Evolutionary conservation across 2,113 vertebrate species (phyloP).

Genomic region (Garra rufa): DNA sequence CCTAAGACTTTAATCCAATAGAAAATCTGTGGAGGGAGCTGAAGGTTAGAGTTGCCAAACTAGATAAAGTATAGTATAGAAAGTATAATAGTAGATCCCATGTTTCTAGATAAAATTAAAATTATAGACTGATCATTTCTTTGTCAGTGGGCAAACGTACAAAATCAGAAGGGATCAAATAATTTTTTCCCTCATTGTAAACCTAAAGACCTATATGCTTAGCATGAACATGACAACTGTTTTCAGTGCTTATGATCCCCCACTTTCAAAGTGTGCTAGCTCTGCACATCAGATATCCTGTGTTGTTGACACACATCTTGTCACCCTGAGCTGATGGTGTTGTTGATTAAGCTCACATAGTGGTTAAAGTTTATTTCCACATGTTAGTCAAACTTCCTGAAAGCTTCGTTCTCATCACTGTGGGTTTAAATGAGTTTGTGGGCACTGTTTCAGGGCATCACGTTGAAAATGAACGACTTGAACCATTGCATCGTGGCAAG

Average conservation of each 20-base stretch:
- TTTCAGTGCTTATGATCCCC: not conserved
- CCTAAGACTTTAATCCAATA: too few relatives aligned
- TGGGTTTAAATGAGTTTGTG: not conserved
- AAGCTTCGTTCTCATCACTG: not conserved
- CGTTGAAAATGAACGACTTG: conserved; percentile 97
- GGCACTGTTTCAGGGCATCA: conserved; percentile 86
- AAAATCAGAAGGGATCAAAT: too few relatives aligned
- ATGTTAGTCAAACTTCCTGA: not conserved
- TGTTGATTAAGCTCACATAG: not conserved
- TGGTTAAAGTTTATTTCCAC: not conserved
- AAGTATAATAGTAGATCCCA: too few relatives aligned
- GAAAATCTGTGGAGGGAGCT: too few relatives aligned
- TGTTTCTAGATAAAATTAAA: too few relatives aligned
- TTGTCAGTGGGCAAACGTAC: too few relatives aligned
- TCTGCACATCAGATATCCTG: not conserved
- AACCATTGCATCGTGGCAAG: conserved; percentile 98
- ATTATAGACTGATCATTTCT: too few relatives aligned
- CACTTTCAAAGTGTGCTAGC: not conserved
- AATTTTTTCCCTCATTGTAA: too few relatives aligned
- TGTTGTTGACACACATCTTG: not conserved
- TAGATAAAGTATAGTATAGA: too few relatives aligned
- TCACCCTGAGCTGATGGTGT: not conserved
- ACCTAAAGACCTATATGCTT: not conserved
- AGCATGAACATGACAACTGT: not conserved
- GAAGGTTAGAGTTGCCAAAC: too few relatives aligned